phyloP scores from a whole-genome alignment of 2,888 invertebrate species.

The Catocala sponsa region DNA sequence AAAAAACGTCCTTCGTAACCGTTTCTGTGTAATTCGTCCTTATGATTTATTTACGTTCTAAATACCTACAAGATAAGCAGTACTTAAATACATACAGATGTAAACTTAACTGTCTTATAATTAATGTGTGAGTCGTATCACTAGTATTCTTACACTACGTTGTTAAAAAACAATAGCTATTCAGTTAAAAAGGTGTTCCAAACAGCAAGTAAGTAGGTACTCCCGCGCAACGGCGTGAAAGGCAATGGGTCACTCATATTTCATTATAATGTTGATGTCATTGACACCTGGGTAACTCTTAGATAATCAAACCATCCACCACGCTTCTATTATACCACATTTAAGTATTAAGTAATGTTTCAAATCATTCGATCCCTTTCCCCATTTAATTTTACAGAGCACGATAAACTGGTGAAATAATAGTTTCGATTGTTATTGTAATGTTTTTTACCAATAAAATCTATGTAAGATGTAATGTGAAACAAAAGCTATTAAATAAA shows the following conservation, averaged over 20 bases:
- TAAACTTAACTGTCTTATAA: no score
- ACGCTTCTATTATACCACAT: constrained; percentile 28
- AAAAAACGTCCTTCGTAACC: no score
- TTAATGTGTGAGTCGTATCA: no score
- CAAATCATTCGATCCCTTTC: constrained; percentile 42
- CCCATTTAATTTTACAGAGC: constrained; percentile 23
- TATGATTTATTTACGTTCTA: no score
- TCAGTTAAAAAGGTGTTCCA: constrained; percentile 2
- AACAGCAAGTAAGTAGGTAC: constrained; percentile 5
- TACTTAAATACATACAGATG: no score
- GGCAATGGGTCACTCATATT: constrained; percentile 53
- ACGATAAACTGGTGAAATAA: constrained; percentile 11
- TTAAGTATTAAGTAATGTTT: constrained; percentile 38
- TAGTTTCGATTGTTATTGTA: no score
- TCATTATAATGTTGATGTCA: constrained; percentile 53
- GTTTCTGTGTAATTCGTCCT: no score
- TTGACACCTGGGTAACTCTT: constrained; percentile 48
- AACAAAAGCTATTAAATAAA: background rate
- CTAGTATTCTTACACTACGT: background rate
- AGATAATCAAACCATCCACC: constrained; percentile 41
- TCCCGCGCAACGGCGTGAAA: constrained; percentile 47
- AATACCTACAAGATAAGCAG: no score
- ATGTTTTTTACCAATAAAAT: no score
- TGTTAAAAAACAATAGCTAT: background rate
- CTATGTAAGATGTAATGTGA: no score